Percentiles rank a stretch among this genome's conserved stretches.
These are phyloP conservation scores for Neosilurus mollespiculum DNA, from an alignment of 2,797 vertebrate species.

Conservation along the genomic window DNA sequence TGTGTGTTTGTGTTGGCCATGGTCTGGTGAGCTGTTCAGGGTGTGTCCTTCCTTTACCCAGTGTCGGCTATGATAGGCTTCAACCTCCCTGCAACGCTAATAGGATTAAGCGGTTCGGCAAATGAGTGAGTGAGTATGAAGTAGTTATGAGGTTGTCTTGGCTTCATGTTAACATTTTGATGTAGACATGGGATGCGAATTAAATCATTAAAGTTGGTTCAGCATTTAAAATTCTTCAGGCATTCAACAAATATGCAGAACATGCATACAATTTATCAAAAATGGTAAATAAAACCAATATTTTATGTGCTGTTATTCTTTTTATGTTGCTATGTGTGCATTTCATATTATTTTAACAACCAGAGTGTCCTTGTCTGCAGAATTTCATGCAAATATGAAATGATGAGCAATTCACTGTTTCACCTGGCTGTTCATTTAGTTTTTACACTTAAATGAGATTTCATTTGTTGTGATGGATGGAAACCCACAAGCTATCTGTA, in stretches of 20 bases:
- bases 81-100: too few relatives aligned
- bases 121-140: neutral
- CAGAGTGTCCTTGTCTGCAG: neutral
- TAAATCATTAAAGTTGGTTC: neutral
- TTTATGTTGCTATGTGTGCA: neutral
- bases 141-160: neutral
- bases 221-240: neutral
- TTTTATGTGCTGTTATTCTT: neutral
- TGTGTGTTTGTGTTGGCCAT: too few relatives aligned
- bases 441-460: neutral
- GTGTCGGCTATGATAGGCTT: too few relatives aligned
- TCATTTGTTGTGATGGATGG: neutral
- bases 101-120: too few relatives aligned
- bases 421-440: neutral
- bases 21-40: too few relatives aligned
- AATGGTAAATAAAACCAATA: neutral
- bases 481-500: neutral
- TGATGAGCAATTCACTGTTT: neutral
- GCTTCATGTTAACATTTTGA: neutral
- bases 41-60: too few relatives aligned
- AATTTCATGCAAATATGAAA: neutral
- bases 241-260: neutral
- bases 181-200: neutral
- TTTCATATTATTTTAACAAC: neutral
- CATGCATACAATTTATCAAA: neutral